These are phyloP conservation scores for Conger conger DNA, from an alignment of 2,113 vertebrate genomes.

Conservation along the genomic window DNA sequence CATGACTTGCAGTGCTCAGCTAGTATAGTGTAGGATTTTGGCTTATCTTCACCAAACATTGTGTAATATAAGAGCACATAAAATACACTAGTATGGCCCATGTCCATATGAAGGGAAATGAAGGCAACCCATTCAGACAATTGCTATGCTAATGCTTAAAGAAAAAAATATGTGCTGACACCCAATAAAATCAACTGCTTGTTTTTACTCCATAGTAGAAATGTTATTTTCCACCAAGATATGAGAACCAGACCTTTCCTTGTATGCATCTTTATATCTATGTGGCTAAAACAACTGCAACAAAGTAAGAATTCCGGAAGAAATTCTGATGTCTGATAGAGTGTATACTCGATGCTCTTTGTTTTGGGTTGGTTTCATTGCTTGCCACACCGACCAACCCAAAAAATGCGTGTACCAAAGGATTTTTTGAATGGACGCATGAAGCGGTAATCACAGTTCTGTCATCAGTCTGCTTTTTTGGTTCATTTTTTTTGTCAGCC, in stretches of 20 bases:
- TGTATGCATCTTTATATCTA: neutral
- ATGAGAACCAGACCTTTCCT: neutral
- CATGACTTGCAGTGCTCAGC: neutral
- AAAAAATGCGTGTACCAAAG: neutral
- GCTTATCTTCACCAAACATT: neutral
- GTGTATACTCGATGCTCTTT: slow-evolving; percentile 41
- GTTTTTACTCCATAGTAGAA: neutral
- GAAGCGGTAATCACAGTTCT: neutral
- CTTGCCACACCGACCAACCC: slow-evolving; percentile 14
- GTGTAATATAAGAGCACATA: neutral
- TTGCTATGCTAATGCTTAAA: too few relatives aligned
- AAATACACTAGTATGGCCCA: neutral
- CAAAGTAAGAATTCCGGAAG: slow-evolving; percentile 26
- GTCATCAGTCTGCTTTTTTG: neutral
- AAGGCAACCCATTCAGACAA: neutral
- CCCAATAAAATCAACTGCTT: neutral
- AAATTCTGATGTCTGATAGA: slow-evolving; percentile 41
- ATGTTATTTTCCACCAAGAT: neutral
- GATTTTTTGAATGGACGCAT: neutral
- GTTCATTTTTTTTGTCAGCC: neutral
- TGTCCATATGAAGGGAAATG: neutral
- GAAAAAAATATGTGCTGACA: neutral
- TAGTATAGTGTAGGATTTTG: neutral
- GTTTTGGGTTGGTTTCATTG: slow-evolving; percentile 40
- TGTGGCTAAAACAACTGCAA: neutral